These are phyloP conservation scores for Hippocampus kuda DNA, from an alignment of 2,797 vertebrate species.

Conservation along the genomic window DNA sequence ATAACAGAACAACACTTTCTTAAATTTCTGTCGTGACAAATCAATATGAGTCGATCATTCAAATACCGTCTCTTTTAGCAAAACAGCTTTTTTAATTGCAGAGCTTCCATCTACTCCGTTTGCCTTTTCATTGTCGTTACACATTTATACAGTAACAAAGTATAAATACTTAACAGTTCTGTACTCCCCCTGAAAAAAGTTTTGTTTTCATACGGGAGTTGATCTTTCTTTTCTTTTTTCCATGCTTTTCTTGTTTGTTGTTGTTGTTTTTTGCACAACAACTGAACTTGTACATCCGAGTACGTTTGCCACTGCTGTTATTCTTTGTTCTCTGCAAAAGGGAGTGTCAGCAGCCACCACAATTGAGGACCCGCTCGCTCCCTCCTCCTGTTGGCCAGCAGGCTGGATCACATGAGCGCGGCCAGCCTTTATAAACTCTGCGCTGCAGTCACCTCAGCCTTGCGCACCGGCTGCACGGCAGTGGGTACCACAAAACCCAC, in stretches of 20 bases:
- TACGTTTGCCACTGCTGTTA: not conserved
- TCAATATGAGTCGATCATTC: not conserved
- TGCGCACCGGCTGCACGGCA: constrained; percentile 41
- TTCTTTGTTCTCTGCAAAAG: not conserved
- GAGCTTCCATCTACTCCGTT: not conserved
- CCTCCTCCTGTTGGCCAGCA: not conserved
- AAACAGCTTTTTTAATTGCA: not conserved
- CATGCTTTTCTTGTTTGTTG: too few relatives aligned
- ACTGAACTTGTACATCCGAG: too few relatives aligned
- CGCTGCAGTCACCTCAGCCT: constrained; percentile 20
- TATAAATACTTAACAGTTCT: too few relatives aligned
- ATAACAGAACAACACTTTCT: too few relatives aligned
- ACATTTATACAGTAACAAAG: too few relatives aligned
- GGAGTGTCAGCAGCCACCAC: not conserved
- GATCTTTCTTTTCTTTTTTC: too few relatives aligned
- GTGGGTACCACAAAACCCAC: constrained; percentile 17
- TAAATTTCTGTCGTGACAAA: too few relatives aligned
- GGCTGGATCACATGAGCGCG: not conserved
- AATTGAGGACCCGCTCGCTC: not conserved
- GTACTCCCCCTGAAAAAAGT: too few relatives aligned
- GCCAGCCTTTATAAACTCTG: constrained; percentile 41
- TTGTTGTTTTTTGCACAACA: too few relatives aligned
- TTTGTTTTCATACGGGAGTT: too few relatives aligned
- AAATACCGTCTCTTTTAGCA: not conserved
- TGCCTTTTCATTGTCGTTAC: not conserved